Conservation (phyloP, 2,113 vertebrate genomes). For the Tetrax tetrax region DNA sequence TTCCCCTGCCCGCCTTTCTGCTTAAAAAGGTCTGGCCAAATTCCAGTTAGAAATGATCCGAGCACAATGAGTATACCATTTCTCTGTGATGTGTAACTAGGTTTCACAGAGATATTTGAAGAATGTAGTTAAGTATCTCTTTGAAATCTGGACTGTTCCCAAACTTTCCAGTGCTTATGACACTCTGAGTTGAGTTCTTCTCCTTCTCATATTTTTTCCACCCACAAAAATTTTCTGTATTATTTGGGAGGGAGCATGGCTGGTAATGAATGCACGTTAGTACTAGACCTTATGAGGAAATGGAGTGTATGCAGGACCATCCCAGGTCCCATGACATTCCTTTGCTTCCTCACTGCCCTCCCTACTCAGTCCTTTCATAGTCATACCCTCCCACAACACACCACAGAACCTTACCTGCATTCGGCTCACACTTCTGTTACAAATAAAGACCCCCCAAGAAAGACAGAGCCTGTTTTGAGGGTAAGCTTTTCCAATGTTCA, state of each 20-base stretch:
- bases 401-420: not conserved
- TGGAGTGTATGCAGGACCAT: not conserved
- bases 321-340: not conserved
- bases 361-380: not conserved
- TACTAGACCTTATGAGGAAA: constrained; percentile 31
- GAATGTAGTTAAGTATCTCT: constrained; percentile 72
- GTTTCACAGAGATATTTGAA: constrained; percentile 64
- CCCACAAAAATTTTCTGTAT: constrained; percentile 33
- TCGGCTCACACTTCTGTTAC: not conserved
- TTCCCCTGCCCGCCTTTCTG: constrained; percentile 51
- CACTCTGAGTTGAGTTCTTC: constrained; percentile 5
- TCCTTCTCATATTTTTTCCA: constrained; percentile 25
- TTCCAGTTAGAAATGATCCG: constrained; percentile 63
- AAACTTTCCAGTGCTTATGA: constrained; percentile 5
- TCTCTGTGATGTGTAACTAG: constrained; percentile 34
- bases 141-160: constrained; percentile 59
- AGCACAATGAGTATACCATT: constrained; percentile 32
- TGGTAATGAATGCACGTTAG: not conserved
- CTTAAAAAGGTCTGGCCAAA: constrained; percentile 63
- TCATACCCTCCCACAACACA: not conserved
- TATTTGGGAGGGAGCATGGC: not conserved
- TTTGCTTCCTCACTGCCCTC: not conserved
- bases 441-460: not conserved
- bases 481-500: not conserved
- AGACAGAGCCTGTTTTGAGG: not conserved